Conservation (phyloP, 92 coral and sea anemone species). For the Montipora capitata region DNA sequence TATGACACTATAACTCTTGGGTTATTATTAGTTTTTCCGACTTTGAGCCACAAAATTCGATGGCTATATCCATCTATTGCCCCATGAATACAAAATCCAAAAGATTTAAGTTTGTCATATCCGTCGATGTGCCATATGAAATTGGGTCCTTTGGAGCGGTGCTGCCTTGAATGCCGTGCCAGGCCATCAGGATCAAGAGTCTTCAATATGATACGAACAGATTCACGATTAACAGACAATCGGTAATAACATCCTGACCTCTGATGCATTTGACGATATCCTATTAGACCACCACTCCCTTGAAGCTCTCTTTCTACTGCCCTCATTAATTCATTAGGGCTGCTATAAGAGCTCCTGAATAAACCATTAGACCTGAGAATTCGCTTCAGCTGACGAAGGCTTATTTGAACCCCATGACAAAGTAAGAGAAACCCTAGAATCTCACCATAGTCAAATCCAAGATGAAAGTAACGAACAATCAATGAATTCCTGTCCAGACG, state of each 20-base stretch:
- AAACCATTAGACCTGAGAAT: neutral
- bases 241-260: too few relatives aligned
- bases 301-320: neutral
- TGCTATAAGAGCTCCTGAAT: neutral
- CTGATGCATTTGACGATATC: too few relatives aligned
- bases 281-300: too few relatives aligned
- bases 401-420: too few relatives aligned
- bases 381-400: neutral
- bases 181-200: neutral
- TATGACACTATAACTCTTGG: conserved; percentile 70
- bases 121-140: too few relatives aligned
- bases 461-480: conserved; percentile 1
- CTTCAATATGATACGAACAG: too few relatives aligned
- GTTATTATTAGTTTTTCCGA: conserved; percentile 70
- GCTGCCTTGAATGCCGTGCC: neutral
- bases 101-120: too few relatives aligned
- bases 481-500: neutral
- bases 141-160: neutral
- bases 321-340: neutral
- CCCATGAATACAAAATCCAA: too few relatives aligned
- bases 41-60: conserved; percentile 56
- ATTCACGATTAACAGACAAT: too few relatives aligned
- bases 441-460: neutral
- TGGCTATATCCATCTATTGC: too few relatives aligned
- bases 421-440: neutral